Percentiles rank a stretch among this genome's conserved stretches.
Conservation (phyloP, 2,888 invertebrate genomes). For the Aleiodes testaceus region DNA sequence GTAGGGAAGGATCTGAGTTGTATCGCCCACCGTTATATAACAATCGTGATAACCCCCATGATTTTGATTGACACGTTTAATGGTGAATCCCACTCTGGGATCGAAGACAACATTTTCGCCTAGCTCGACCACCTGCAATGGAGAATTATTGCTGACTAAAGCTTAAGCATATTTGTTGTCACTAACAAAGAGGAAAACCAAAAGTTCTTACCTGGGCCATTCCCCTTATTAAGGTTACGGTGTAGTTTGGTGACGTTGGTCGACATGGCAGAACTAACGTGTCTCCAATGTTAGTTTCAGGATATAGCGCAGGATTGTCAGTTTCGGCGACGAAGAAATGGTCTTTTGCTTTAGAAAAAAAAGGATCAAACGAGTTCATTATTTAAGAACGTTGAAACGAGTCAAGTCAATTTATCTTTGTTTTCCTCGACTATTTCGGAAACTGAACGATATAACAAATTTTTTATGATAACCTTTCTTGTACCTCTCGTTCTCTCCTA, state of each 20-base stretch:
- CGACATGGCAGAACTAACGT: conserved; percentile 77
- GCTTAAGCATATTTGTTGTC: background rate
- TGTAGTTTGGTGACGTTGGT: conserved; percentile 77
- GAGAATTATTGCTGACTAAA: background rate
- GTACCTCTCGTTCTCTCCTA: no score
- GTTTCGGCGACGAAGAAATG: conserved; percentile 71
- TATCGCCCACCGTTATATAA: conserved; percentile 28
- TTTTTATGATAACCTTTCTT: no score
- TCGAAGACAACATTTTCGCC: conserved; percentile 66
- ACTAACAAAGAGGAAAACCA: background rate
- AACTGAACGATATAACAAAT: no score
- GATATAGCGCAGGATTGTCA: no score
- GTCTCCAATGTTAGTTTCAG: conserved; percentile 63
- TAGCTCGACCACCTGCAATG: conserved; percentile 59
- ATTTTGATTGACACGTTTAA: conserved; percentile 65
- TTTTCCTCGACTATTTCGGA: no score
- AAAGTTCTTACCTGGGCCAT: conserved; percentile 43
- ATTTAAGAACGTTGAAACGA: no score
- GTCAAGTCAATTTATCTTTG: no score
- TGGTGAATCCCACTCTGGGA: conserved; percentile 73
- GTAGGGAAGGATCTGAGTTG: conserved; percentile 34
- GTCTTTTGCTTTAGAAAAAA: conserved; percentile 70
- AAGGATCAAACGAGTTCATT: conserved; percentile 20
- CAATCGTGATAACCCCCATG: conserved; percentile 58
- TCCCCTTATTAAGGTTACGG: conserved; percentile 66